Base-by-base conservation (phyloP, 2,797 vertebrate species). In the Pangasius djambal region DNA sequence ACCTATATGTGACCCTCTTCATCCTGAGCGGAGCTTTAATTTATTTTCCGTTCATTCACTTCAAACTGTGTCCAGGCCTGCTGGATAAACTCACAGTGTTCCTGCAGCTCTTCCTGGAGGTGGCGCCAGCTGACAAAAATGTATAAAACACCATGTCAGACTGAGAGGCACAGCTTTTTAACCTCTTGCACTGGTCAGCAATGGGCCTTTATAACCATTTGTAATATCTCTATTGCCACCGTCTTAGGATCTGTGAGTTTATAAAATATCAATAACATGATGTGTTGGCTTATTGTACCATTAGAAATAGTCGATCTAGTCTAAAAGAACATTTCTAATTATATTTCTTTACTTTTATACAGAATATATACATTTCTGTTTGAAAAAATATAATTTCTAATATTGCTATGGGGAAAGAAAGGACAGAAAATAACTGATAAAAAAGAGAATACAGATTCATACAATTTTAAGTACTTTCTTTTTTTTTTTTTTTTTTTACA, bases 61-160 rank as follows among this genome's bases (percentile, higher is more conserved):
- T 95, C 93, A 97, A 95, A 90, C 91, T 94, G 37, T 97, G 95
- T 90, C 96, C 97, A 25, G 89, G 55, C 63, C 92, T 95, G 85
- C 87, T 98, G 90, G 92, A 92, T 87, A 96, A 85, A 82, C 16
- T 96, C 65, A 98, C 97, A 4, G 87, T 96, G 40, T 95, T 97
- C 87, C 96, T 99, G 86, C 97, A 98, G 93, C 90, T 99, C 78
- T 94, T 98, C 79, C 94, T 98, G 22, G 96, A 98, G 93, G 97
- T 98, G 8, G 96, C 96, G 63, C 97, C 97, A 0, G 94, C 95
- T 75, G 94, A 95, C 18, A 97, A 94, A 93, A 96, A 96, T 57
- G 15, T 86, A 15, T 86, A 86, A 74, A n/a, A n/a, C 50, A 40
- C 10, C 34, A 59, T 4, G 4, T 22, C 7, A 50, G 34, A n/a